Conservation (phyloP, 2,888 invertebrate genomes). For the Mongoloraphidia duomilia region DNA sequence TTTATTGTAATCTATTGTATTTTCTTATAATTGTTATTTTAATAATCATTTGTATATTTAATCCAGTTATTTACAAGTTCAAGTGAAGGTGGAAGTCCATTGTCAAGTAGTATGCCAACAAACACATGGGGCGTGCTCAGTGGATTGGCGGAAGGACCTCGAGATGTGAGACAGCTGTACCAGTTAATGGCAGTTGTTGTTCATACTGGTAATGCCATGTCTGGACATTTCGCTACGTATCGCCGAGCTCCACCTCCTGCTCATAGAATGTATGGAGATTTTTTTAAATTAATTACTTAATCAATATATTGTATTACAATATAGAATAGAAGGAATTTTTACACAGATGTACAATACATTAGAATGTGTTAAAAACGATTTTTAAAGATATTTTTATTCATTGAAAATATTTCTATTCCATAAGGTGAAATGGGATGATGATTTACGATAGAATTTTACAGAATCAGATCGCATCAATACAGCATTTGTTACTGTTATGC, state of each 20-base stretch:
- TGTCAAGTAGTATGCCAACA: constrained; percentile 32
- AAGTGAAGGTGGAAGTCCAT: constrained; percentile 39
- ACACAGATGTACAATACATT: no score
- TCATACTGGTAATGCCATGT: constrained; percentile 77
- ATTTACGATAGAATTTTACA: no score
- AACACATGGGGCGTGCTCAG: constrained; percentile 26
- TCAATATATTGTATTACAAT: no score
- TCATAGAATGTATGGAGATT: constrained; percentile 2
- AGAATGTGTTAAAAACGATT: no score
- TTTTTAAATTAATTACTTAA: background rate
- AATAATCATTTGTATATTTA: background rate
- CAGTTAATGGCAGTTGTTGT: constrained; percentile 74
- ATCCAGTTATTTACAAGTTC: constrained; percentile 28
- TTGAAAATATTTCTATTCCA: no score
- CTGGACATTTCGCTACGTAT: constrained; percentile 92
- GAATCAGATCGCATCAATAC: no score
- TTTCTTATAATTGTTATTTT: no score
- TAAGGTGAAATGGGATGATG: no score
- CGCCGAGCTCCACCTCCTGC: constrained; percentile 45
- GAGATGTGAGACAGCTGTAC: constrained; percentile 46
- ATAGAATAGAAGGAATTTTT: no score
- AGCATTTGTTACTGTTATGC: no score
- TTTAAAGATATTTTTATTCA: no score
- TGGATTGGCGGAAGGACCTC: constrained; percentile 24
- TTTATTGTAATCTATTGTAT: no score